Base-by-base conservation (phyloP, 1,140 invertebrate species). In the Trachelipus rathkii region DNA sequence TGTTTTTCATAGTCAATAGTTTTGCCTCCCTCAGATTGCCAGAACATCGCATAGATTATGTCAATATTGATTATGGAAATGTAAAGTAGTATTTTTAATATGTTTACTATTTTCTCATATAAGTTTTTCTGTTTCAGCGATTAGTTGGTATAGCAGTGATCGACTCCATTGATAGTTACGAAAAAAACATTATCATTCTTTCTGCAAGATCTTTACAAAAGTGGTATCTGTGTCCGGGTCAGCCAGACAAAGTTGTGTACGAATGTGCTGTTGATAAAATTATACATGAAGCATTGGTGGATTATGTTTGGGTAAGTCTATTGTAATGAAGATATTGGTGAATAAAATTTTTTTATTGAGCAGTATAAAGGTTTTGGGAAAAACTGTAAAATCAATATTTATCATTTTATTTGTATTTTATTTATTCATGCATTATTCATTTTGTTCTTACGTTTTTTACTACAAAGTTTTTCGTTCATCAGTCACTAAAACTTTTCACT, bases 181-280 rank as follows among this genome's bases (percentile, higher is more conserved):
- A 85, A 2, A 87, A 87, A 68, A 86, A 86, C 72, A 87, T 92
- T 66, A 88, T 89, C 81, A 89, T 92, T 68, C 84, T 92, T 10
- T 89, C 89, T 67, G 91, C 90, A 0, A 88, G 88, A 70, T 87
- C 87, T 33, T 82, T 92, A 11, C 91, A 92, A 83, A 91, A 90
- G 82, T 93, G 91, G 91, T 83, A 84, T 6, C 85, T 91, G 75
- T 83, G 83, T 43, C 82, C 84, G 7, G 85, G 87, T 10, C 79
- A 83, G 13, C 77, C 84, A 44, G 89, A 90, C 82, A 86, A 85
- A 77, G 85, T 91, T 78, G 83, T 90, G 67, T 90, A 88, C 82
- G 89, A 91, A 77, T 85, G 87, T 68, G 90, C 92, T 83, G 86
- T 91, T 46, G 88, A 89, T 46, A 86, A 88, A 73, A 84, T 88